Conservation (phyloP, 2,888 invertebrate genomes). For the Lasioglossum pauxillum region DNA sequence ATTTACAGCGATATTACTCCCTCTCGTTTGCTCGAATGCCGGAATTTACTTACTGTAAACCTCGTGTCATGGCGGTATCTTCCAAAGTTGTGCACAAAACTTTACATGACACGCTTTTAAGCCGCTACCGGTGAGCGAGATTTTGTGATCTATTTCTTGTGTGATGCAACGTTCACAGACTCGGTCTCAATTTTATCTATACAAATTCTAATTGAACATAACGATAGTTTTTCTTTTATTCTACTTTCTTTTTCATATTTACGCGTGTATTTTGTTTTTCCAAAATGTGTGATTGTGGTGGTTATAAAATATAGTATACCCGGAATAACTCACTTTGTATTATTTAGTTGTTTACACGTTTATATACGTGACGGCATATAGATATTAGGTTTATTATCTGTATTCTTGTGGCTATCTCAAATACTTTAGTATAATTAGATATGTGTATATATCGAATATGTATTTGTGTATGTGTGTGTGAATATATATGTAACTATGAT, state of each 20-base stretch:
- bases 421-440: neutral
- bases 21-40: slow-evolving; percentile 4
- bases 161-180: neutral
- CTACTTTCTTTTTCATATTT: neutral
- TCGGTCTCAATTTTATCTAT: neutral
- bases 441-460: neutral
- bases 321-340: neutral
- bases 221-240: neutral
- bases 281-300: neutral
- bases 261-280: slow-evolving; percentile 18
- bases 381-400: neutral
- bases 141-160: neutral
- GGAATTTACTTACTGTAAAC: slow-evolving; percentile 61
- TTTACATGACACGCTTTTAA: slow-evolving; percentile 56
- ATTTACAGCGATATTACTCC: neutral
- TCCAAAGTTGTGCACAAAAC: slow-evolving; percentile 62
- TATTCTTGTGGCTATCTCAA: neutral
- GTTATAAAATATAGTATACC: neutral
- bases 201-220: neutral
- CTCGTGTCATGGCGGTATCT: slow-evolving; percentile 80
- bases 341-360: neutral
- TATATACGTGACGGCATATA: neutral
- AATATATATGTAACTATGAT: neutral
- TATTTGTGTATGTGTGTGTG: neutral
- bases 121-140: slow-evolving; percentile 44